phyloP scores from a whole-genome alignment of 2,113 vertebrate species.

The Larimichthys polyactis region DNA sequence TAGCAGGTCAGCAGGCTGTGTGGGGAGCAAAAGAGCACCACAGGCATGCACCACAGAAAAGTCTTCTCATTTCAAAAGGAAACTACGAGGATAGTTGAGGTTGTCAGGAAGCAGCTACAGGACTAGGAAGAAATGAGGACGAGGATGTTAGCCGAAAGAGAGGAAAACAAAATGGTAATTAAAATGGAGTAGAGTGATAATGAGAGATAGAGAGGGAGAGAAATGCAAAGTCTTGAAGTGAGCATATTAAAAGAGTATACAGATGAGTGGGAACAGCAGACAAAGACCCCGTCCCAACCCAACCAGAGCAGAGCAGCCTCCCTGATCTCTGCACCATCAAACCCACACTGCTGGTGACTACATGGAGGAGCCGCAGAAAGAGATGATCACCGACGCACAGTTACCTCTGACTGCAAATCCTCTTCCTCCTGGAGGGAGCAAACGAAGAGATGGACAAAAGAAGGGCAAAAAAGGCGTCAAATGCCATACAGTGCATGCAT shows the following conservation, averaged over 20 bases:
- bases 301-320: slow-evolving; percentile 15
- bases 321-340: slow-evolving; percentile 53
- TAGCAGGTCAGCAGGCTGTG: slow-evolving; percentile 67
- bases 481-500: slow-evolving; percentile 14
- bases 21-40: slow-evolving; percentile 62
- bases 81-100: slow-evolving; percentile 50
- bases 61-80: slow-evolving; percentile 36
- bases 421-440: slow-evolving; percentile 81
- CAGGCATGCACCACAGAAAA: slow-evolving; percentile 54
- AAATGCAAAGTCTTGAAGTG: slow-evolving; percentile 6
- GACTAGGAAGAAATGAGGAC: slow-evolving; percentile 71
- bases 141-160: slow-evolving; percentile 60
- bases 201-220: background rate
- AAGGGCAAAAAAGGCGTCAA: slow-evolving; percentile 62
- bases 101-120: slow-evolving; percentile 70
- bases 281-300: background rate
- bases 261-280: slow-evolving; percentile 41
- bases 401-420: slow-evolving; percentile 86
- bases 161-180: background rate
- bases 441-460: slow-evolving; percentile 67
- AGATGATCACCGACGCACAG: slow-evolving; percentile 47
- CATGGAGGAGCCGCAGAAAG: slow-evolving; percentile 29
- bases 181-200: slow-evolving; percentile 15
- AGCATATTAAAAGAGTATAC: background rate
- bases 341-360: slow-evolving; percentile 58